Percentiles rank a stretch among this genome's conserved stretches.
Conservation (phyloP, 1,140 invertebrate species). For the Laupala kohalensis region DNA sequence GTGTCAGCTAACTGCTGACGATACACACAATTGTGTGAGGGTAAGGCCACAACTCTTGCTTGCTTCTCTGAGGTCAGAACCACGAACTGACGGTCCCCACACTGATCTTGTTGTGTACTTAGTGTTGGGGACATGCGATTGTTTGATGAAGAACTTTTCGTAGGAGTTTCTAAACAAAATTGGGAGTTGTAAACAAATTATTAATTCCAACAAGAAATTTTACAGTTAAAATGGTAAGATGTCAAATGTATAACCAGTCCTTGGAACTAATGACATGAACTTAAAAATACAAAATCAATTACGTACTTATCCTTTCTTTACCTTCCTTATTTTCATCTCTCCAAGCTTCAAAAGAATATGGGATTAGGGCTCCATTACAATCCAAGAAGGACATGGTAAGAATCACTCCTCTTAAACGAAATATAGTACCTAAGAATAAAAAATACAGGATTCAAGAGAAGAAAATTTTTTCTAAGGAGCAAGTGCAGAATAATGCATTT, state of each 20-base stretch:
- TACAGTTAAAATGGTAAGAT: no score
- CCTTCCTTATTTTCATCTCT: constrained; percentile 60
- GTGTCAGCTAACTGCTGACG: constrained; percentile 71
- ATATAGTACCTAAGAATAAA: constrained; percentile 63
- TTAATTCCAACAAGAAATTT: neutral
- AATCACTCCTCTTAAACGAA: constrained; percentile 87
- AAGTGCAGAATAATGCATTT: neutral
- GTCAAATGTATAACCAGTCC: no score
- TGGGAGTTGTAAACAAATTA: no score
- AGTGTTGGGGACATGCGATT: constrained; percentile 64
- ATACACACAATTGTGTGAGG: constrained; percentile 84
- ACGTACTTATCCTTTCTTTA: constrained; percentile 46
- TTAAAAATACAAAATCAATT: neutral
- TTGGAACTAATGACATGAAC: no score
- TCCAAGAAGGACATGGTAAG: constrained; percentile 90
- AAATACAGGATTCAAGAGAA: neutral
- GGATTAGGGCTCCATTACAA: constrained; percentile 76
- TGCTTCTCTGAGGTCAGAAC: constrained; percentile 90
- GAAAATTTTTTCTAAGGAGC: neutral
- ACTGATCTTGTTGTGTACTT: constrained; percentile 32
- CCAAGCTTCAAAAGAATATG: constrained; percentile 75
- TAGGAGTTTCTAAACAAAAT: constrained; percentile 40
- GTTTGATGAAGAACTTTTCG: constrained; percentile 38
- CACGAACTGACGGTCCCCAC: constrained; percentile 78
- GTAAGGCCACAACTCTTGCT: constrained; percentile 82